Percentiles rank a stretch among this genome's conserved stretches.
These are phyloP conservation scores for Scaptomyza pallida DNA, from an alignment of 1,140 invertebrate genomes.

Conservation along the genomic window DNA sequence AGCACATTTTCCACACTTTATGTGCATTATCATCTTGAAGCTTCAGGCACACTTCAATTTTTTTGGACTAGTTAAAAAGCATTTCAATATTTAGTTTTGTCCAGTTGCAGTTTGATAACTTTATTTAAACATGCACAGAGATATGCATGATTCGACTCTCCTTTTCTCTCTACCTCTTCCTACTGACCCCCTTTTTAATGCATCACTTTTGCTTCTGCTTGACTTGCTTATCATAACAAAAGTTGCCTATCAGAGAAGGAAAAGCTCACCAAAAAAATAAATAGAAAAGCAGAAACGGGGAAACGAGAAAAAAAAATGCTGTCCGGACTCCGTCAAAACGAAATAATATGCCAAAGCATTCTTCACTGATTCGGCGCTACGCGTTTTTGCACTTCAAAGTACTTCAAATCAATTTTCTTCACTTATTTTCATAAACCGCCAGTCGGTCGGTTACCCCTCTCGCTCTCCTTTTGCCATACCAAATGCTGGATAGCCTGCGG, in stretches of 20 bases:
- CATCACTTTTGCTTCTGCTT: conserved; percentile 51
- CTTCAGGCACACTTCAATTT: background rate
- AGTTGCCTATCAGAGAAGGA: conserved; percentile 49
- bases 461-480: conserved; percentile 1
- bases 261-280: conserved; percentile 10
- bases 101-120: conserved; percentile 46
- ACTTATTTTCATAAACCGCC: conserved; percentile 79
- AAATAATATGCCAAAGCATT: conserved; percentile 81
- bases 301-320: conserved; percentile 39
- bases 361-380: conserved; percentile 78
- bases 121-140: conserved; percentile 63
- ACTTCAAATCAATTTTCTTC: conserved; percentile 82
- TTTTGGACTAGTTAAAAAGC: conserved; percentile 6
- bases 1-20: background rate
- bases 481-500: conserved; percentile 25
- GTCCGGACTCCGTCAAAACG: conserved; percentile 41
- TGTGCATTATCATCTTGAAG: conserved; percentile 3
- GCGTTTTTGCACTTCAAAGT: conserved; percentile 82
- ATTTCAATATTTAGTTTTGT: conserved; percentile 20
- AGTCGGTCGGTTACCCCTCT: conserved; percentile 36
- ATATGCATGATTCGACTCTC: conserved; percentile 30
- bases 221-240: conserved; percentile 77
- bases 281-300: conserved; percentile 11
- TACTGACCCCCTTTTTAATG: background rate
- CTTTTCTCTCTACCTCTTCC: background rate